A percentile compares a stretch with the other conserved stretches of the same genome.
Conservation (phyloP, 1,140 invertebrate species). For the Medauroidea extradentata region DNA sequence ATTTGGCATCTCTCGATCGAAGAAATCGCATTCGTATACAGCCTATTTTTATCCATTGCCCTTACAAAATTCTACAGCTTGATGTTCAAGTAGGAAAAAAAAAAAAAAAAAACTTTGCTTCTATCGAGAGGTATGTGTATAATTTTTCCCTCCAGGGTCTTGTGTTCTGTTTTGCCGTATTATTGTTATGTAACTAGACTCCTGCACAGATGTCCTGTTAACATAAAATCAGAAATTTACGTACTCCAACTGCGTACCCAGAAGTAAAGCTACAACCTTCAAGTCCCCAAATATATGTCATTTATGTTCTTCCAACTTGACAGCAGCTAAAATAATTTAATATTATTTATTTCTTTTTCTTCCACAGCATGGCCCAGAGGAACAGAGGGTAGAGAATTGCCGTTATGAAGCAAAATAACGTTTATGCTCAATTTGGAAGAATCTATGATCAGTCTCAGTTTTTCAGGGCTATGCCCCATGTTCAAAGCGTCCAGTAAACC, state of each 20-base stretch:
- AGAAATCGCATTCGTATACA: too few species aligned
- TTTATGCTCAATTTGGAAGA: slow-evolving; percentile 21
- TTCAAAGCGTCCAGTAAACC: too few species aligned
- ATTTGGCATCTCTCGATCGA: too few species aligned
- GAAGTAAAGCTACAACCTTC: slow-evolving; percentile 14
- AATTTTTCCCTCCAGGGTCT: too few species aligned
- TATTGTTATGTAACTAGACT: too few species aligned
- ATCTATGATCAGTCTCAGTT: slow-evolving; percentile 23
- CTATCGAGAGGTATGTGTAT: too few species aligned
- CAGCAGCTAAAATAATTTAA: slow-evolving; percentile 5
- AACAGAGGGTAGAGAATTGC: slow-evolving; percentile 10
- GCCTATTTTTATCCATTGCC: too few species aligned
- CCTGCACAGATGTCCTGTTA: slow-evolving; percentile 8
- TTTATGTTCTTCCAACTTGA: slow-evolving; percentile 15
- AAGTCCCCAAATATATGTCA: slow-evolving; percentile 20
- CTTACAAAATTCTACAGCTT: too few species aligned
- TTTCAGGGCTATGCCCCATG: background rate
- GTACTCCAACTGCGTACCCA: slow-evolving; percentile 13
- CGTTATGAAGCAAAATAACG: slow-evolving; percentile 23
- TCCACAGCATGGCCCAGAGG: slow-evolving; percentile 2
- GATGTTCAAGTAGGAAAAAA: too few species aligned
- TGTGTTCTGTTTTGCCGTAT: too few species aligned
- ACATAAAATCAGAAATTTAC: slow-evolving; percentile 17
- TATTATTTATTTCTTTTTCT: slow-evolving; percentile 15
- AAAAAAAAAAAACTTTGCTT: too few species aligned